Percentiles rank a stretch among this genome's conserved stretches.
Conservation (phyloP, 2,888 invertebrate species). For the Onthophagus sagittarius region DNA sequence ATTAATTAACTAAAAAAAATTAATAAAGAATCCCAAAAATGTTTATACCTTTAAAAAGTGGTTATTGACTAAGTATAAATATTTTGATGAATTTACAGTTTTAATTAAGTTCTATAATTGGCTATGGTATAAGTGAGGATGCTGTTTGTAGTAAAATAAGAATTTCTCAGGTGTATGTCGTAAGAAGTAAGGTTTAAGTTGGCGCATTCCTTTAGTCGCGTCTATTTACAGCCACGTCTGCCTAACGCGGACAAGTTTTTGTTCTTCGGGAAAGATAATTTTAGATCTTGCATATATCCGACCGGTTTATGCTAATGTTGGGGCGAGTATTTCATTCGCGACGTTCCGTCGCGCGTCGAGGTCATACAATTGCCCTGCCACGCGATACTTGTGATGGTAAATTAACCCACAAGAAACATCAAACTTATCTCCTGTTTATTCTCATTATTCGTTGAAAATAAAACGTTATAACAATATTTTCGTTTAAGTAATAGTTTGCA, state of each 20-base stretch:
- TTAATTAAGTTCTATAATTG: no score
- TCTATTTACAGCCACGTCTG: slow-evolving; percentile 42
- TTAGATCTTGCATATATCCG: slow-evolving; percentile 42
- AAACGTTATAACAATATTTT: not conserved
- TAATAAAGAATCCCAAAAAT: no score
- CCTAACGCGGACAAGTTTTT: slow-evolving; percentile 44
- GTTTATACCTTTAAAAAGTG: no score
- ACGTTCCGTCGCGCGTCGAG: slow-evolving; percentile 24
- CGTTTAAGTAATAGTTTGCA: not conserved
- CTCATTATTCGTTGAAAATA: not conserved
- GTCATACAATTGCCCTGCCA: not conserved
- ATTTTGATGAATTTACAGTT: no score
- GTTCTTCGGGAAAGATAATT: slow-evolving; percentile 43
- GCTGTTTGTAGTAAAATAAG: not conserved
- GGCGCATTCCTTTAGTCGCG: slow-evolving; percentile 18
- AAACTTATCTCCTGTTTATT: not conserved
- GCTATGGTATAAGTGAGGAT: not conserved
- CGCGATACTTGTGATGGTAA: not conserved
- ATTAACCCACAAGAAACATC: not conserved
- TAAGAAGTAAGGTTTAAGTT: not conserved
- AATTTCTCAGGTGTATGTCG: not conserved
- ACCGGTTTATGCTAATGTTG: slow-evolving; percentile 45
- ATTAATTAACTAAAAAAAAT: not conserved
- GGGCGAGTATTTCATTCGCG: slow-evolving; percentile 43
- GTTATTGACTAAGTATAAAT: not conserved